Evolutionary conservation across 1,140 invertebrate genomes (phyloP).

Genomic region (Drosophila pandora): DNA sequence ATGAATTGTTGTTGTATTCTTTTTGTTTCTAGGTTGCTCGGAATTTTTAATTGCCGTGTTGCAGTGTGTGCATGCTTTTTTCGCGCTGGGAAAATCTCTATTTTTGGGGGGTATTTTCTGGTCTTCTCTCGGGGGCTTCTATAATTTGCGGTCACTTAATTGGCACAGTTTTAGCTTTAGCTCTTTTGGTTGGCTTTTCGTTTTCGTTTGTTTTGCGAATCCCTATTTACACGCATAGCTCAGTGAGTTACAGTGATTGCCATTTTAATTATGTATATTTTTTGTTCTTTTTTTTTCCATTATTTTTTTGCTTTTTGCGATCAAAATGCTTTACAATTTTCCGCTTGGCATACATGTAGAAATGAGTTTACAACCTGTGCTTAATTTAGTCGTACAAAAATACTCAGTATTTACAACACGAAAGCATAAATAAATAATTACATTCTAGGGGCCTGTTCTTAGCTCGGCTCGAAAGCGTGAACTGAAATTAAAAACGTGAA

Average conservation of each 20-base stretch:
- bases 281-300: constrained; percentile 13
- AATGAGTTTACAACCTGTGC: constrained; percentile 75
- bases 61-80: constrained; percentile 1
- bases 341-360: constrained; percentile 35
- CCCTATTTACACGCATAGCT: constrained; percentile 54
- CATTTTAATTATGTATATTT: constrained; percentile 47
- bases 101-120: constrained; percentile 3
- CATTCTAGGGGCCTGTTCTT: constrained; percentile 17
- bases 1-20: constrained; percentile 7
- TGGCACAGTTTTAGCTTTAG: constrained; percentile 70
- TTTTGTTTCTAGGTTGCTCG: constrained; percentile 2
- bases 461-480: constrained; percentile 12
- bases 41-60: constrained; percentile 27
- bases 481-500: constrained; percentile 1
- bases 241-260: constrained; percentile 70
- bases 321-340: constrained; percentile 39
- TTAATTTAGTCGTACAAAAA: constrained; percentile 63
- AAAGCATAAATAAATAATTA: constrained; percentile 40
- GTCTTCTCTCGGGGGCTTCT: constrained; percentile 17
- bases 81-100: constrained; percentile 2
- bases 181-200: constrained; percentile 10
- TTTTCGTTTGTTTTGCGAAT: constrained; percentile 23
- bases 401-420: constrained; percentile 54
- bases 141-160: constrained; percentile 64
- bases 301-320: constrained; percentile 22